A percentile compares a stretch with the other conserved stretches of the same genome.
phyloP scores from a whole-genome alignment of 2,113 vertebrate genomes.

The Strix uralensis region DNA sequence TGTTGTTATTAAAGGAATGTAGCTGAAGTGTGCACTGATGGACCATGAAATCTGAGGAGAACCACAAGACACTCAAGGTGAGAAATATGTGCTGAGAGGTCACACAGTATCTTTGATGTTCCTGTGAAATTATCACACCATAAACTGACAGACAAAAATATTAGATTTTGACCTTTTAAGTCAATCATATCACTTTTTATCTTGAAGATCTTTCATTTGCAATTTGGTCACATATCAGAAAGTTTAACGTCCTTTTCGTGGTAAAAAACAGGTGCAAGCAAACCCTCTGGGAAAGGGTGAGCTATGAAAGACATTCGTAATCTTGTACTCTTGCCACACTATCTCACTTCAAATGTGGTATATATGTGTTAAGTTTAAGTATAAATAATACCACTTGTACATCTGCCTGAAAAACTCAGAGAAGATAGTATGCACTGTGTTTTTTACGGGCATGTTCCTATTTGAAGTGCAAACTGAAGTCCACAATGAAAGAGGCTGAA shows the following conservation, averaged over 20 bases:
- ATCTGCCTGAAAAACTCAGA: constrained; percentile 47
- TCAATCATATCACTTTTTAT: constrained; percentile 59
- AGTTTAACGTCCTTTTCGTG: constrained; percentile 58
- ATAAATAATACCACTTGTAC: constrained; percentile 54
- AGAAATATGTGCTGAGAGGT: constrained; percentile 15
- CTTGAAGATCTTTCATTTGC: constrained; percentile 46
- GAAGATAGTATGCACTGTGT: not conserved
- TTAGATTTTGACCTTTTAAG: constrained; percentile 60
- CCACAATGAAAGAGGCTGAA: not conserved
- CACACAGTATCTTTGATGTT: not conserved
- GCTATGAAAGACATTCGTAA: constrained; percentile 53
- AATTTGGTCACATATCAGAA: constrained; percentile 64
- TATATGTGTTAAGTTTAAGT: constrained; percentile 32
- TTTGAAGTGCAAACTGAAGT: constrained; percentile 11
- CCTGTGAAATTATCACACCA: constrained; percentile 15
- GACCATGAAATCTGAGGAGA: constrained; percentile 51
- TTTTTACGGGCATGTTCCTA: not conserved
- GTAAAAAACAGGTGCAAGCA: constrained; percentile 67
- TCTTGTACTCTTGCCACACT: constrained; percentile 47
- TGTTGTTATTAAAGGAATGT: not conserved
- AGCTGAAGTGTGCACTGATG: constrained; percentile 28
- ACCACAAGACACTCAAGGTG: constrained; percentile 30
- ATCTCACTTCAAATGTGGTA: constrained; percentile 64
- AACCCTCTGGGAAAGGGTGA: constrained; percentile 63
- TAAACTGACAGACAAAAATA: constrained; percentile 53